Conservation (phyloP, 2,797 vertebrate species). For the Typhlichthys subterraneus region DNA sequence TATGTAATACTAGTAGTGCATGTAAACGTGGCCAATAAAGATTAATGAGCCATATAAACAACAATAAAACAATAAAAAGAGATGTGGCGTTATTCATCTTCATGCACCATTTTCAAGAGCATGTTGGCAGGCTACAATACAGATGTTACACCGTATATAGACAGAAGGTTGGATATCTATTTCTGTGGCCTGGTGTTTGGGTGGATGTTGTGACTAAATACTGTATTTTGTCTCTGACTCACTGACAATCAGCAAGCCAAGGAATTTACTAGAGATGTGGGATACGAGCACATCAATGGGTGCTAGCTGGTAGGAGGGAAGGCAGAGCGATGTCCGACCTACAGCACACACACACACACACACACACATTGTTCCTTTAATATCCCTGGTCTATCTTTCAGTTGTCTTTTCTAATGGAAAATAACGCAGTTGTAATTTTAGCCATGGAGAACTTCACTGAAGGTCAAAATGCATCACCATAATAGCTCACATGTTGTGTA, state of each 20-base stretch:
- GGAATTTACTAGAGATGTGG: conserved; percentile 7
- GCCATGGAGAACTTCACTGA: conserved; percentile 48
- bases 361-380: conserved; percentile 7
- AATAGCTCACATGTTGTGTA: conserved; percentile 25
- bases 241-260: conserved; percentile 6
- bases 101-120: conserved; percentile 14
- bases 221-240: conserved; percentile 23
- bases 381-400: conserved; percentile 14
- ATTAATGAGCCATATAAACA: too few species aligned
- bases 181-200: conserved; percentile 11
- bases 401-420: conserved; percentile 26
- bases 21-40: too few species aligned
- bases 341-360: conserved; percentile 9
- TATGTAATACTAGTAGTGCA: too few species aligned
- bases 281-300: background rate
- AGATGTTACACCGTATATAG: background rate
- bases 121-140: background rate
- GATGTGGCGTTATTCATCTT: background rate
- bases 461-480: conserved; percentile 12
- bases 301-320: background rate
- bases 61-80: too few species aligned
- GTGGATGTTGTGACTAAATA: conserved; percentile 16
- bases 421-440: conserved; percentile 15
- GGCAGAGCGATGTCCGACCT: conserved; percentile 11
- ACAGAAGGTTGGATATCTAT: conserved; percentile 1